These are phyloP conservation scores for Ceyx margarethae DNA, from an alignment of 2,113 vertebrate genomes.

Conservation along the genomic window DNA sequence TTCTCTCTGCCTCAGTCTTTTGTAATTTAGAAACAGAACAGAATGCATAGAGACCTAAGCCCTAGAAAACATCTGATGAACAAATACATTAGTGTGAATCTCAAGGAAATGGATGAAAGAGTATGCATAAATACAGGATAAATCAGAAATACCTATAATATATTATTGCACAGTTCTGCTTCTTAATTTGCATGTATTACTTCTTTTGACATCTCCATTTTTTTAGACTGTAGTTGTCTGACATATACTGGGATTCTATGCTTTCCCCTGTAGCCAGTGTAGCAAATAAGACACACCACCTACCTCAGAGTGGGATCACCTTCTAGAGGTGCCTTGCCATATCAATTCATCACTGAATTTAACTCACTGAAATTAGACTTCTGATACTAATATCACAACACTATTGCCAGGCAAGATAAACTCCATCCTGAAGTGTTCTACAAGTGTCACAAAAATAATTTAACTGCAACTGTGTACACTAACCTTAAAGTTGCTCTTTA, in stretches of 20 bases:
- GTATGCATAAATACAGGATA: neutral
- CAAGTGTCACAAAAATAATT: neutral
- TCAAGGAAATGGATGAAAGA: neutral
- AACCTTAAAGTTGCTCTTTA: neutral
- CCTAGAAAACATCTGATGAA: neutral
- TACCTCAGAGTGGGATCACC: neutral
- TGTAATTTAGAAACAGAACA: neutral
- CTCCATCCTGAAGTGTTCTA: neutral
- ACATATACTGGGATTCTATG: fast-evolving
- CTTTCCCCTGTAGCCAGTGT: neutral
- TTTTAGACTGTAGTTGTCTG: neutral
- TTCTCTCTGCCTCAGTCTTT: neutral
- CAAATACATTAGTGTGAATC: neutral
- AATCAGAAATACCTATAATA: neutral
- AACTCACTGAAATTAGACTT: neutral
- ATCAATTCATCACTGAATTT: neutral
- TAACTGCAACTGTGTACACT: neutral
- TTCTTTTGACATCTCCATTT: neutral
- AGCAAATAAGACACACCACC: neutral
- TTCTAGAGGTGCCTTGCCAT: neutral
- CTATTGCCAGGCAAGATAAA: neutral
- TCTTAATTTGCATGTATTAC: neutral
- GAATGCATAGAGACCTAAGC: neutral
- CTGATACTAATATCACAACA: neutral
- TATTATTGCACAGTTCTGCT: neutral